phyloP scores from a whole-genome alignment of 64 coral and sea anemone genomes.

The Astreopora myriophthalma region DNA sequence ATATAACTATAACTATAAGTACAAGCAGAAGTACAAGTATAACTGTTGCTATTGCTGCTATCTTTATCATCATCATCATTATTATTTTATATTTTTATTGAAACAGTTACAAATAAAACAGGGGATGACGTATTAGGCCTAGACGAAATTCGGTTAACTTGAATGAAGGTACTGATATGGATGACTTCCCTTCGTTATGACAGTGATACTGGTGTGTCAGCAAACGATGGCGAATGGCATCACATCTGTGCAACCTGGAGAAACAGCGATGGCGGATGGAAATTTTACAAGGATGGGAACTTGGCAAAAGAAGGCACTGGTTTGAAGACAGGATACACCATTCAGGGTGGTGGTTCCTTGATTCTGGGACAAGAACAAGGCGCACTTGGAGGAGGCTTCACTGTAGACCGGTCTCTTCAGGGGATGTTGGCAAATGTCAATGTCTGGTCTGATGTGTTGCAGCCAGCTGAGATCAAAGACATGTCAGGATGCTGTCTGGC shows the following conservation, averaged over 20 bases:
- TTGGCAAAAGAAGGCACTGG: not conserved
- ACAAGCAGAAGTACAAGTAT: no score
- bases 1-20: no score
- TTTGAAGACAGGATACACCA: not conserved
- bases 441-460: not conserved
- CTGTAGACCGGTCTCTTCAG: not conserved
- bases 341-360: not conserved
- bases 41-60: no score
- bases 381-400: not conserved
- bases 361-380: not conserved
- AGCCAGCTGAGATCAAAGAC: not conserved
- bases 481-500: not conserved
- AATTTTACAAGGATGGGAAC: conserved; percentile 23
- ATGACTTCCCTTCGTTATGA: not conserved
- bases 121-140: no score
- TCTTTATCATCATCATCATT: no score
- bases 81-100: no score
- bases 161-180: not conserved
- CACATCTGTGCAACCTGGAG: conserved; percentile 1
- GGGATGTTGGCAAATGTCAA: not conserved
- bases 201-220: not conserved
- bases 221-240: conserved; percentile 20
- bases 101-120: no score
- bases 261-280: not conserved
- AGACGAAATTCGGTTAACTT: not conserved